Conservation (phyloP, 2,113 vertebrate genomes). For the Bettongia penicillata region DNA sequence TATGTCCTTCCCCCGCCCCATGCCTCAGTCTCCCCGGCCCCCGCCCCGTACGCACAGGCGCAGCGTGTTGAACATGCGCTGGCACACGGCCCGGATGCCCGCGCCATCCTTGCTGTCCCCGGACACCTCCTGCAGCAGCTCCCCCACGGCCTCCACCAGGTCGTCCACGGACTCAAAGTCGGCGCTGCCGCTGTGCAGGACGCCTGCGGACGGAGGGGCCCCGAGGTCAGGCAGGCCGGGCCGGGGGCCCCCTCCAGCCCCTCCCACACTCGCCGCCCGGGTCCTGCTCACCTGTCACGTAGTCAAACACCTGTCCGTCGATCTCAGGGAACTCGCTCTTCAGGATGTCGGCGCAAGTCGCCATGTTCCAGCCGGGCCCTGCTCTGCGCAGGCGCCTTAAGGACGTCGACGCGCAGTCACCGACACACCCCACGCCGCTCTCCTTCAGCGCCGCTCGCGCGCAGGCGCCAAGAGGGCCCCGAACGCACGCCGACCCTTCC, state of each 20-base stretch:
- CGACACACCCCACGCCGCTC: neutral
- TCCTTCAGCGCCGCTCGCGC: constrained; percentile 39
- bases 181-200: constrained; percentile 89
- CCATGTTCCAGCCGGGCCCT: constrained; percentile 89
- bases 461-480: neutral
- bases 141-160: constrained; percentile 94
- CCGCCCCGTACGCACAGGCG: constrained; percentile 87
- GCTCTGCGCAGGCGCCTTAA: constrained; percentile 68
- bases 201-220: constrained; percentile 83
- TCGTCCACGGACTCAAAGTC: constrained; percentile 97
- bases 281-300: constrained; percentile 90
- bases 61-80: constrained; percentile 96
- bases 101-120: constrained; percentile 93
- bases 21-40: neutral
- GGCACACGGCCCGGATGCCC: constrained; percentile 92
- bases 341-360: constrained; percentile 95
- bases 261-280: neutral
- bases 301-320: constrained; percentile 94
- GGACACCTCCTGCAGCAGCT: constrained; percentile 93
- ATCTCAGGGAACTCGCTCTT: constrained; percentile 96
- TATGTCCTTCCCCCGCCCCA: neutral
- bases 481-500: neutral
- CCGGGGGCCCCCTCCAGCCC: neutral
- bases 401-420: constrained; percentile 56
- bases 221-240: neutral